These are phyloP conservation scores for Microctenopoma lineatum DNA, from an alignment of 2,797 vertebrate genomes.

Conservation along the genomic window DNA sequence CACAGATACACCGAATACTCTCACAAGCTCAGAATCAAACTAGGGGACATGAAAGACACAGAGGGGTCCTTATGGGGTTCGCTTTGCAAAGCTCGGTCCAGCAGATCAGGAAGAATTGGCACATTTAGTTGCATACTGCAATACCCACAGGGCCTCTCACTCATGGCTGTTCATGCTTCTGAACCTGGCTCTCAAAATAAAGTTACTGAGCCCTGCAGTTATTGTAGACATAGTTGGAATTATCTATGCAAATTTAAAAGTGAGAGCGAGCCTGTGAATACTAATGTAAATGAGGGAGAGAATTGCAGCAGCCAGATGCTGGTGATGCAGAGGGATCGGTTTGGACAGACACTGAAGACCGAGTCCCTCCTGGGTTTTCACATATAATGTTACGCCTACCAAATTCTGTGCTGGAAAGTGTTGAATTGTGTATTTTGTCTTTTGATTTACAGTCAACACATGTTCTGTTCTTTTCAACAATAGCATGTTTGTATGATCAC, in stretches of 20 bases:
- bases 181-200: constrained; percentile 61
- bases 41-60: constrained; percentile 65
- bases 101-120: constrained; percentile 66
- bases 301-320: constrained; percentile 63
- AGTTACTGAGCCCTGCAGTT: constrained; percentile 65
- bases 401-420: constrained; percentile 32
- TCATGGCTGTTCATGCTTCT: constrained; percentile 53
- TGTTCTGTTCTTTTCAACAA: not conserved
- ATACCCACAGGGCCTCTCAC: constrained; percentile 56
- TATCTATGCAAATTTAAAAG: constrained; percentile 71
- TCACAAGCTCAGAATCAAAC: constrained; percentile 53
- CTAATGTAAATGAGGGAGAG: constrained; percentile 60
- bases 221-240: constrained; percentile 71
- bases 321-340: constrained; percentile 51
- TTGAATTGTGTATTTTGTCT: constrained; percentile 8
- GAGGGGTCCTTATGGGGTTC: constrained; percentile 61
- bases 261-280: constrained; percentile 49
- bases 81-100: constrained; percentile 59
- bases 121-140: constrained; percentile 53
- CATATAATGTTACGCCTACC: constrained; percentile 33
- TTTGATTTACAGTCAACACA: constrained; percentile 27
- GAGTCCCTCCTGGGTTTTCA: constrained; percentile 30
- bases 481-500: too few relatives aligned
- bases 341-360: constrained; percentile 63
- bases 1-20: constrained; percentile 42